Conservation (phyloP, 2,797 vertebrate genomes). For the Furcifer pardalis region DNA sequence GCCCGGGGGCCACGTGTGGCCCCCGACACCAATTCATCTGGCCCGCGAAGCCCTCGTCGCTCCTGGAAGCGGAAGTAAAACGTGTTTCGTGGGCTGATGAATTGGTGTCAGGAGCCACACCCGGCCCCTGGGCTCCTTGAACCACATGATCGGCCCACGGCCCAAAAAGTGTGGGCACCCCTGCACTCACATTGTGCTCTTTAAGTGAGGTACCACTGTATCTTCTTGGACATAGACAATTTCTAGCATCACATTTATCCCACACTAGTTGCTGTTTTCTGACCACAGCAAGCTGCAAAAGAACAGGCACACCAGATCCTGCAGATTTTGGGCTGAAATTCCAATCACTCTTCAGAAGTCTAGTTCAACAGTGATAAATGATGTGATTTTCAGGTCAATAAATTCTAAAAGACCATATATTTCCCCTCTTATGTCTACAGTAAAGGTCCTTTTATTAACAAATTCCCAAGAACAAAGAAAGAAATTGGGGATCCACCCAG, state of each 20-base stretch:
- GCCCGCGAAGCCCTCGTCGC: too few species aligned
- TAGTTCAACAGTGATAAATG: background rate
- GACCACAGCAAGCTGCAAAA: background rate
- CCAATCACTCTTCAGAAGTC: background rate
- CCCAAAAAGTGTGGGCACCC: too few species aligned
- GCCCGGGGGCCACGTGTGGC: too few species aligned
- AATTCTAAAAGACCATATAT: background rate
- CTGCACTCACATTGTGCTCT: too few species aligned
- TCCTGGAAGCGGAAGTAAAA: too few species aligned
- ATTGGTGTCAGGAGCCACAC: too few species aligned
- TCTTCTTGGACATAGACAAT: background rate
- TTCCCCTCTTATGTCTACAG: background rate
- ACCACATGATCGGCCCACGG: too few species aligned
- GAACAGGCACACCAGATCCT: background rate
- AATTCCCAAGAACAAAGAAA: background rate
- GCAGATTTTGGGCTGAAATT: background rate
- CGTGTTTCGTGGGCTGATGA: too few species aligned
- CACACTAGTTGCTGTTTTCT: slow-evolving; percentile 34
- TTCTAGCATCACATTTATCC: slow-evolving; percentile 21
- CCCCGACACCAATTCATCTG: too few species aligned
- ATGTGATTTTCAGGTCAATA: background rate
- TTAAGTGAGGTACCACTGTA: too few species aligned
- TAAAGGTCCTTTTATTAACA: background rate
- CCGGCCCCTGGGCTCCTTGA: too few species aligned
- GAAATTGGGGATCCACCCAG: background rate